phyloP scores from a whole-genome alignment of 2,888 invertebrate species.

The Lysandra coridon region DNA sequence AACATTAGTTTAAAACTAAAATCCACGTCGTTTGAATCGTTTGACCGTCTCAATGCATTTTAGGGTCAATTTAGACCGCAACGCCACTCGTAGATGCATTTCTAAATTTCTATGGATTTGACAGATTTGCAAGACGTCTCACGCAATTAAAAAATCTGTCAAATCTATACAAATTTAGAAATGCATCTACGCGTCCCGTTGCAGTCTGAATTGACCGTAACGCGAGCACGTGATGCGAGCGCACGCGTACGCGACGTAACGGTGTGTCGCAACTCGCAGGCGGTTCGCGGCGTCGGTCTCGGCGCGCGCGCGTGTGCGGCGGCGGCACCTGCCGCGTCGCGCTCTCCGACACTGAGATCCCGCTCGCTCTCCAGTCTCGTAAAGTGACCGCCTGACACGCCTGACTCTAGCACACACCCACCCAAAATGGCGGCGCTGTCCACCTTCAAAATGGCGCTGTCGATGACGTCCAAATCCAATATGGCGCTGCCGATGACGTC shows the following conservation, averaged over 20 bases:
- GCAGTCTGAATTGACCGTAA: too few relatives aligned
- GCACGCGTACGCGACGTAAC: background rate
- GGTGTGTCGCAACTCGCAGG: conserved; percentile 55
- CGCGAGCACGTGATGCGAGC: conserved; percentile 38
- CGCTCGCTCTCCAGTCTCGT: conserved; percentile 80
- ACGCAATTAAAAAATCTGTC: too few relatives aligned
- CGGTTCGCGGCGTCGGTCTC: conserved; percentile 74
- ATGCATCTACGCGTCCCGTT: too few relatives aligned
- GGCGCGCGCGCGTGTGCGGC: conserved; percentile 75
- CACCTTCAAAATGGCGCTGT: background rate
- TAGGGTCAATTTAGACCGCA: too few relatives aligned
- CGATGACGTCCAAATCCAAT: too few relatives aligned
- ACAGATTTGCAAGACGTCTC: too few relatives aligned
- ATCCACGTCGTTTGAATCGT: background rate
- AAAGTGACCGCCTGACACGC: conserved; percentile 73
- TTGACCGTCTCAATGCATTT: background rate
- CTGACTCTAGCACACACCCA: conserved; percentile 40
- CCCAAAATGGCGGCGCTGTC: conserved; percentile 24
- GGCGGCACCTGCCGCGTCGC: conserved; percentile 50
- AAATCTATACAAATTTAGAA: too few relatives aligned
- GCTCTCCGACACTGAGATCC: conserved; percentile 77
- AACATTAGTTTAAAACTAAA: background rate
- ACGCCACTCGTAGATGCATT: too few relatives aligned
- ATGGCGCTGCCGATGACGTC: background rate
- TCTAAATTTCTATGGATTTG: too few relatives aligned